Base-by-base conservation (phyloP, 2,797 vertebrate genomes). In the Micrastur ruficollis region DNA sequence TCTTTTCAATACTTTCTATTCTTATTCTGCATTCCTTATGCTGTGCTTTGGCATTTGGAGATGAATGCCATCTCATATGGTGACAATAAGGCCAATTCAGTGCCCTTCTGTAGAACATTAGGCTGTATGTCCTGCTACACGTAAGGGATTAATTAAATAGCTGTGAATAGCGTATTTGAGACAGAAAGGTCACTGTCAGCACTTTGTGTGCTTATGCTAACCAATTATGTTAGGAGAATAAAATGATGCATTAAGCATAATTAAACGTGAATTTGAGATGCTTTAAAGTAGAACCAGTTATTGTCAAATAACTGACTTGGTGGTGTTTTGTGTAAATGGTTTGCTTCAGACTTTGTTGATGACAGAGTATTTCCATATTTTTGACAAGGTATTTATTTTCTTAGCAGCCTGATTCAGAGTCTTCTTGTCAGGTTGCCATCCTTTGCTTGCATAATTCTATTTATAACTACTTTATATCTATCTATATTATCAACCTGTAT, bases 41-140 rank as follows among this genome's bases (percentile, higher is more conserved):
- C 92, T 79, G 44, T 0, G 7, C 89, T 62, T 63, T 96, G 95
- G 93, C 91, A 96, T 95, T 97, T 97, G 94, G 94, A 67, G 49
- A 91, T 91, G 93, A 96, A 97, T 96, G 80, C 89, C 89, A 96
- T 93, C 92, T 93, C 93, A 38, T 87, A 9, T 94, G 92, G 92
- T 89, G 86, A 97, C 97, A 96, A 95, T 88, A 70, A 93, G 74
- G 63, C 86, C 90, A 90, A 50, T 97, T 94, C 89, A 91, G 89
- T 95, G 93, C 68, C 80, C 53, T 96, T 94, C 68, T 85, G 68
- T 52, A 88, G 93, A 76, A 89, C 90, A 66, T 66, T 73, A 68
- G 83, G 42, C 91, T 83, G 34, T 12, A 75, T 86, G 89, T 86
- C 58, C 93, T 81, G 84, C 80, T 68, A 26, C 79, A 90, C 6